phyloP scores from a whole-genome alignment of 2,113 vertebrate genomes.

The Ptilorrhoa leucosticta region DNA sequence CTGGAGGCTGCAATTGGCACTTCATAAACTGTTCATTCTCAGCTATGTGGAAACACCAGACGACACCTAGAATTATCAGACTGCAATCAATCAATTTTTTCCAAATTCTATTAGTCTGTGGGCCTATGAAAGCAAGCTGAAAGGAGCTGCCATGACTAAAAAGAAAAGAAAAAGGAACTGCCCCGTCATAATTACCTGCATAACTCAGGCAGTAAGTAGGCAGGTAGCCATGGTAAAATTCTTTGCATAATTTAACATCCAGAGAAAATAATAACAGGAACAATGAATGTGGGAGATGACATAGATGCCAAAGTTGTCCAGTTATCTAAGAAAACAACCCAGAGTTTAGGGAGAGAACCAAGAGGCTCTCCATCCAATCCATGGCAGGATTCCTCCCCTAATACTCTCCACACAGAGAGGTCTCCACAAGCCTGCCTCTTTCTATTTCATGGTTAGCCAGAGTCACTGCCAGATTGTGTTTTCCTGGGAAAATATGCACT shows the following conservation, averaged over 20 bases:
- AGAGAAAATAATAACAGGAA: background rate
- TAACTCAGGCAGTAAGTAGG: background rate
- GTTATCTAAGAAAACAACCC: background rate
- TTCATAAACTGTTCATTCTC: slow-evolving; percentile 72
- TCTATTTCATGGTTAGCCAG: slow-evolving; percentile 32
- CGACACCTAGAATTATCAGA: slow-evolving; percentile 60
- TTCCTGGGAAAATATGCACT: slow-evolving; percentile 60
- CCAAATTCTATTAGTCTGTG: slow-evolving; percentile 31
- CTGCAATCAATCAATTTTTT: slow-evolving; percentile 72
- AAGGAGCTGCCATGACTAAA: background rate
- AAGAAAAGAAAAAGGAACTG: background rate
- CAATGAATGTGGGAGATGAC: background rate
- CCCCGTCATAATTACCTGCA: background rate
- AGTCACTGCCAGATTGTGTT: slow-evolving; percentile 30
- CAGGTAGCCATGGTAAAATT: slow-evolving; percentile 20
- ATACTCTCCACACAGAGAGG: background rate
- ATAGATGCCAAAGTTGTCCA: background rate
- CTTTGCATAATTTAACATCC: background rate
- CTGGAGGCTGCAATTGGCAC: slow-evolving; percentile 67
- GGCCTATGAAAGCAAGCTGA: slow-evolving; percentile 43
- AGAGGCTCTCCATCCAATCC: background rate
- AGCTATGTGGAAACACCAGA: slow-evolving; percentile 55
- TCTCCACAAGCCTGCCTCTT: background rate
- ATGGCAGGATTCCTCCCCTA: background rate
- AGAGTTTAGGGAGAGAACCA: background rate